Evolutionary conservation across 2,797 vertebrate species (phyloP).

Genomic region (Labeo calbasu): DNA sequence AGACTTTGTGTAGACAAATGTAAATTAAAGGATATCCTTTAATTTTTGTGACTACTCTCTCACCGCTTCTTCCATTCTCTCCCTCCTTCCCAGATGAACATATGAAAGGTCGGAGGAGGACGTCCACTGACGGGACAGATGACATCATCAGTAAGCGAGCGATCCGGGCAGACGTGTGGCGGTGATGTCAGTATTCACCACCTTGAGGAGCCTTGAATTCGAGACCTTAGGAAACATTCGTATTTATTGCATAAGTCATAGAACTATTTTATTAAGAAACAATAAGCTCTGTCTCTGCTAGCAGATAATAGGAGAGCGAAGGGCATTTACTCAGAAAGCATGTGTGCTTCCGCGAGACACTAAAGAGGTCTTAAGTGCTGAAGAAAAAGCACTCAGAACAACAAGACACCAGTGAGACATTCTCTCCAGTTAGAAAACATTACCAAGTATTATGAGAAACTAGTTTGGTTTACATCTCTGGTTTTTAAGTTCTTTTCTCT

Average conservation of each 20-base stretch:
- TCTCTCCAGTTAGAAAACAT: background rate
- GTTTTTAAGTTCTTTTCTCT: too few relatives aligned
- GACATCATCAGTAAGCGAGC: constrained; percentile 58
- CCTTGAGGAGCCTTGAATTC: constrained; percentile 41
- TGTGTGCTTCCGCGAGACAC: constrained; percentile 46
- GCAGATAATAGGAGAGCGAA: constrained; percentile 8
- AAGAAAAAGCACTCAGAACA: constrained; percentile 5
- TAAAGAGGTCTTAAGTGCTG: constrained; percentile 1
- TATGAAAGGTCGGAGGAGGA: background rate
- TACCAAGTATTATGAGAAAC: constrained; percentile 30
- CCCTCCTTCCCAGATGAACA: background rate
- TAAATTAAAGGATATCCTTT: background rate
- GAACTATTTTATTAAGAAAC: constrained; percentile 46
- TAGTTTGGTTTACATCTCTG: constrained; percentile 7
- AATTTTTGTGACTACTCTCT: background rate
- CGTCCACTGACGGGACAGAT: constrained; percentile 37
- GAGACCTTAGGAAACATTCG: constrained; percentile 31
- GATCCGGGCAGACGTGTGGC: constrained; percentile 18
- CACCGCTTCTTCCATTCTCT: background rate
- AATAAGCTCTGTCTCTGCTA: constrained; percentile 47
- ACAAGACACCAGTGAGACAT: background rate
- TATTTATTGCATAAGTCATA: constrained; percentile 56
- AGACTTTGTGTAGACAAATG: background rate
- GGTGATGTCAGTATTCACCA: constrained; percentile 47
- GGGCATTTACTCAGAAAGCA: constrained; percentile 2